A percentile compares a stretch with the other conserved stretches of the same genome.
Conservation (phyloP, 2,888 invertebrate species). For the Ichneumoninae sp. region DNA sequence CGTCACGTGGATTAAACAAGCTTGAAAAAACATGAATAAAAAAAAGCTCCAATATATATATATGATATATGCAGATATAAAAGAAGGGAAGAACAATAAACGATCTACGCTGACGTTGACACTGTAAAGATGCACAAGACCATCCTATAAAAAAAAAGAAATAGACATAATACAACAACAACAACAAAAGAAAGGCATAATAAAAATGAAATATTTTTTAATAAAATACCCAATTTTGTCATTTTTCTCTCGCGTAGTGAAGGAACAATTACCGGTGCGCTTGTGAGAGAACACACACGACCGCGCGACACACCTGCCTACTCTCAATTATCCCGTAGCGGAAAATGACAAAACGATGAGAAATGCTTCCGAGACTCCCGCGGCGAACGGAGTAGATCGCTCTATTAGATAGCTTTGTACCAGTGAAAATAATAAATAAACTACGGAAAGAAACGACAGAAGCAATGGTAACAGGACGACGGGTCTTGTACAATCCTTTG, state of each 20-base stretch:
- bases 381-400: too few species aligned
- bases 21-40: conserved; percentile 60
- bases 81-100: conserved; percentile 24
- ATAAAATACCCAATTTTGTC: conserved; percentile 70
- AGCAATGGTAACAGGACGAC: background rate
- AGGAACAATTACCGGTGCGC: conserved; percentile 9
- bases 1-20: conserved; percentile 38
- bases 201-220: conserved; percentile 77
- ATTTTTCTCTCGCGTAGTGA: conserved; percentile 60
- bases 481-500: conserved; percentile 16
- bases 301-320: conserved; percentile 2
- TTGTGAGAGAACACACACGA: conserved; percentile 5
- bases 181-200: conserved; percentile 70
- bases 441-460: background rate
- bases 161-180: conserved; percentile 35
- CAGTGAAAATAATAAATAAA: conserved; percentile 16
- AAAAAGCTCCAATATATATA: conserved; percentile 53
- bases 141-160: conserved; percentile 66
- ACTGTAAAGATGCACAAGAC: conserved; percentile 77
- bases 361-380: conserved; percentile 5
- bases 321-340: conserved; percentile 11
- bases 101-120: conserved; percentile 66
- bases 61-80: background rate
- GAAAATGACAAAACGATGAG: conserved; percentile 51
- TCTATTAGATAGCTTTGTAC: conserved; percentile 54